These are phyloP conservation scores for Eulemur albifrons DNA, from an alignment of 2,797 vertebrate species.

Conservation along the genomic window DNA sequence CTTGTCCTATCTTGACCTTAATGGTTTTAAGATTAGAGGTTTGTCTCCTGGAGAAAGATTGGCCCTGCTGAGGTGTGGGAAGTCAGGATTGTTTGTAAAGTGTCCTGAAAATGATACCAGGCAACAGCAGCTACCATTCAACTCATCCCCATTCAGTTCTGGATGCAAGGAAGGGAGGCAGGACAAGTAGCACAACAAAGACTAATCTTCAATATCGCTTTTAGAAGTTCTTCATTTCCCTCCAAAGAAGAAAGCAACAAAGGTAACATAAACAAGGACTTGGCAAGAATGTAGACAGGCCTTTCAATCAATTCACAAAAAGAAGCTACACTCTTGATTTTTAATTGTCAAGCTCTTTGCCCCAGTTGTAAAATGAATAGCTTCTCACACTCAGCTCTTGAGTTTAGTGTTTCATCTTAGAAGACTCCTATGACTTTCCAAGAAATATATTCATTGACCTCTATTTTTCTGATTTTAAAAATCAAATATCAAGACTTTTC, in stretches of 20 bases:
- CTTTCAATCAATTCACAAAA: background rate
- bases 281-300: background rate
- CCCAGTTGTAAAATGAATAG: background rate
- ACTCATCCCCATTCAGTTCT: background rate
- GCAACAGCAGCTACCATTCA: background rate
- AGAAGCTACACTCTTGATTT: background rate
- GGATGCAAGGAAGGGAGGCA: background rate
- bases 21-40: background rate
- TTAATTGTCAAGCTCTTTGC: background rate
- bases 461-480: slow-evolving; percentile 46
- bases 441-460: background rate
- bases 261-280: background rate
- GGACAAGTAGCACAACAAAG: background rate
- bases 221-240: background rate
- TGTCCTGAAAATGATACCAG: background rate
- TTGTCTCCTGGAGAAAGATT: background rate
- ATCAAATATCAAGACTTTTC: background rate
- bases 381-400: background rate
- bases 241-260: background rate
- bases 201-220: background rate
- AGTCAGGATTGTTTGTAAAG: background rate
- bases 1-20: background rate
- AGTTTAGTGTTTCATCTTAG: background rate
- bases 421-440: slow-evolving; percentile 2
- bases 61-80: background rate